Evolutionary conservation across 2,888 invertebrate genomes (phyloP).

Genomic region (Orthosia cruda): DNA sequence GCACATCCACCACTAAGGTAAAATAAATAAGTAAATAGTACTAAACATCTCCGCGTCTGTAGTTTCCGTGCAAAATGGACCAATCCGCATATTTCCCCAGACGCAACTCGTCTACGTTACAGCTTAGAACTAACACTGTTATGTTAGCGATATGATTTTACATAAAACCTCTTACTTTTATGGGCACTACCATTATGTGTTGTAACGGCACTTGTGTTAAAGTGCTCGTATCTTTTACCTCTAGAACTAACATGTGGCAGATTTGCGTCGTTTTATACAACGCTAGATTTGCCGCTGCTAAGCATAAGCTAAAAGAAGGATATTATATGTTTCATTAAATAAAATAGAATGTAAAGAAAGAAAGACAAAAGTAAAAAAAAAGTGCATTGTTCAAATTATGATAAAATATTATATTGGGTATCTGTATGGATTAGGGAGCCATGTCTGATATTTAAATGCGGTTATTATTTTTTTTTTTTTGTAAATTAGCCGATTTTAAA

Average conservation of each 20-base stretch:
- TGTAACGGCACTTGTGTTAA: slow-evolving; percentile 65
- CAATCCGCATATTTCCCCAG: slow-evolving; percentile 64
- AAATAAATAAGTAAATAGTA: slow-evolving; percentile 39
- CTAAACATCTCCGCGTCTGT: slow-evolving; percentile 20
- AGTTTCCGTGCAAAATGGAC: slow-evolving; percentile 39
- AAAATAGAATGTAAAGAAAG: neutral
- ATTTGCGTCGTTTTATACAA: slow-evolving; percentile 17
- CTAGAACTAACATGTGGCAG: slow-evolving; percentile 4
- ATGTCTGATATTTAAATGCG: too few species aligned
- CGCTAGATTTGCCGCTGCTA: slow-evolving; percentile 13
- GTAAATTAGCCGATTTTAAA: too few species aligned
- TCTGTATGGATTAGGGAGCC: too few species aligned
- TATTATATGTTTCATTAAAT: neutral
- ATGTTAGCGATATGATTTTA: slow-evolving; percentile 62
- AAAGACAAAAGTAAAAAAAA: too few species aligned
- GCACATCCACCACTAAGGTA: slow-evolving; percentile 7
- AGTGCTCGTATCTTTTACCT: slow-evolving; percentile 62
- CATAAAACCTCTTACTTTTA: slow-evolving; percentile 64
- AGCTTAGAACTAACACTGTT: slow-evolving; percentile 44
- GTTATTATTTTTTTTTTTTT: too few species aligned
- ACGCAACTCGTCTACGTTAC: slow-evolving; percentile 30
- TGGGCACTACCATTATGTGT: slow-evolving; percentile 52
- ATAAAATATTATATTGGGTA: too few species aligned
- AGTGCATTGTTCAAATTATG: too few species aligned
- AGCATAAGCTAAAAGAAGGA: neutral